Conservation (phyloP, 1,140 invertebrate species). For the Drosophila tropicalis region DNA sequence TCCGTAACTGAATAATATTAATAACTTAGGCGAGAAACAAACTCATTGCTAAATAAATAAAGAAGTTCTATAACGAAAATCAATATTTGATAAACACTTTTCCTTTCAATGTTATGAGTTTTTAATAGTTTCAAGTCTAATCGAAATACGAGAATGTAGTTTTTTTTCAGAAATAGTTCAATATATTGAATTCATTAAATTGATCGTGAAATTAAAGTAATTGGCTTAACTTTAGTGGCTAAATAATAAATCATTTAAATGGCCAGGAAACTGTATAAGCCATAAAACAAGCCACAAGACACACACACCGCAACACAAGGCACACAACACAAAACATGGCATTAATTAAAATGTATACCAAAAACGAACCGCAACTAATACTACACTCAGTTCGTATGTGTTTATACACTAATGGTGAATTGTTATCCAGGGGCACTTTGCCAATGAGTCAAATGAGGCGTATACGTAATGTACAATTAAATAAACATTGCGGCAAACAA, state of each 20-base stretch:
- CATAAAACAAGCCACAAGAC: slow-evolving; percentile 1
- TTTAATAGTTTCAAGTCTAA: too few relatives aligned
- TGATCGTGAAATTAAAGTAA: background rate
- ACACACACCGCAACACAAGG: background rate
- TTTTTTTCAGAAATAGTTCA: background rate
- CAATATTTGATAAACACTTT: background rate
- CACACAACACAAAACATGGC: slow-evolving; percentile 1
- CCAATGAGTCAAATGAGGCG: slow-evolving; percentile 73
- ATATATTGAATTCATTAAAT: background rate
- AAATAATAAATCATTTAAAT: slow-evolving; percentile 2
- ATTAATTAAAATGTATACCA: slow-evolving; percentile 1
- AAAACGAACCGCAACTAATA: background rate
- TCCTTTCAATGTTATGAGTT: too few relatives aligned
- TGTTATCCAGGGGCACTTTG: slow-evolving; percentile 1
- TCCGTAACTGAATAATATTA: too few relatives aligned
- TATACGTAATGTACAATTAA: slow-evolving; percentile 78
- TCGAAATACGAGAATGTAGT: too few relatives aligned
- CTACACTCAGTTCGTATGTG: background rate
- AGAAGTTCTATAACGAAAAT: background rate
- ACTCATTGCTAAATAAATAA: background rate
- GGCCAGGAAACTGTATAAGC: background rate
- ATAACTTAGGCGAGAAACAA: background rate
- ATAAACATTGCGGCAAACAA: slow-evolving; percentile 37
- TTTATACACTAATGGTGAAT: background rate
- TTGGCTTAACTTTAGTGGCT: background rate